Evolutionary conservation across 2,113 vertebrate species (phyloP).

Genomic region (Craseonycteris thonglongyai): DNA sequence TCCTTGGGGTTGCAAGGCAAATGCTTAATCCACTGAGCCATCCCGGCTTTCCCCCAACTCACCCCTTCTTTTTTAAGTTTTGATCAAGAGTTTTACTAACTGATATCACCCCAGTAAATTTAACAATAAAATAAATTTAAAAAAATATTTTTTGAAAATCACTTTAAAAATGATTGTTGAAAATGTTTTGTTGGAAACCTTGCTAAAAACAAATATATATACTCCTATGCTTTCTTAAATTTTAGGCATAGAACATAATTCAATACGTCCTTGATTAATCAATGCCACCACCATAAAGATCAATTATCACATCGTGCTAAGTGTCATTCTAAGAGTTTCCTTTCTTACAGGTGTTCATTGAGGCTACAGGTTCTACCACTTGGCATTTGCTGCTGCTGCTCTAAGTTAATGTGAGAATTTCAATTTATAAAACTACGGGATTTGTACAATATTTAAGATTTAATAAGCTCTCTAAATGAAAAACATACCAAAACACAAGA

Average conservation of each 20-base stretch:
- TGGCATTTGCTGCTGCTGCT: background rate
- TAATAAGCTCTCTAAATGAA: conserved; percentile 21
- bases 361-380: background rate
- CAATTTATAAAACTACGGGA: conserved; percentile 23
- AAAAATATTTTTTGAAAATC: conserved; percentile 9
- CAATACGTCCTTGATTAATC: background rate
- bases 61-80: background rate
- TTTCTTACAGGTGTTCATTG: background rate
- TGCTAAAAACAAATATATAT: background rate
- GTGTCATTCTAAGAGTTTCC: background rate
- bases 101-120: too few relatives aligned
- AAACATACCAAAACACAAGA: conserved; percentile 26
- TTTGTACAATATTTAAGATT: conserved; percentile 29
- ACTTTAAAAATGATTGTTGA: background rate
- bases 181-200: background rate
- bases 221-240: conserved; percentile 5
- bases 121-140: too few relatives aligned
- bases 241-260: background rate
- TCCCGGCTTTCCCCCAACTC: too few relatives aligned
- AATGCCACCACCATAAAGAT: background rate
- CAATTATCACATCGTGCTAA: background rate
- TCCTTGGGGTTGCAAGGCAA: too few relatives aligned
- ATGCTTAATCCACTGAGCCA: too few relatives aligned
- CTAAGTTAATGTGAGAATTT: background rate
- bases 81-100: too few relatives aligned